A percentile compares a stretch with the other conserved stretches of the same genome.
These are phyloP conservation scores for Leucozona laternaria DNA, from an alignment of 2,888 invertebrate species.

Conservation along the genomic window DNA sequence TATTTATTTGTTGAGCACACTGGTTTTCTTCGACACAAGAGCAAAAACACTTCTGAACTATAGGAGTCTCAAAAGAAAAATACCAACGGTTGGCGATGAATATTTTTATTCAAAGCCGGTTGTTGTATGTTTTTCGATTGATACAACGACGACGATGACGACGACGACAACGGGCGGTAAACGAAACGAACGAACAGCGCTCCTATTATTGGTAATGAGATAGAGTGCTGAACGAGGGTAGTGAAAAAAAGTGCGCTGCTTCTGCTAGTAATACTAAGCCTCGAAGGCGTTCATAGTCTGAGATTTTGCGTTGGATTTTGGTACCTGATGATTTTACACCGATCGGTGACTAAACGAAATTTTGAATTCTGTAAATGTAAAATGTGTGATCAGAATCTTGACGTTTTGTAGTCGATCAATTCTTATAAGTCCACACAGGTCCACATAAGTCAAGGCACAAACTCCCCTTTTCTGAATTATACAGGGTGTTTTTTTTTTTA, in stretches of 20 bases:
- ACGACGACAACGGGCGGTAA: not conserved
- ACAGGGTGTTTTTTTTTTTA: too few relatives aligned
- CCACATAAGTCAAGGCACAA: too few relatives aligned
- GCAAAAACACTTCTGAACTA: slow-evolving; percentile 77
- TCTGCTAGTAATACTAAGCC: not conserved
- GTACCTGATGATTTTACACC: not conserved
- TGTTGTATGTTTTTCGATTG: slow-evolving; percentile 77
- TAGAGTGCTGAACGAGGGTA: slow-evolving; percentile 25
- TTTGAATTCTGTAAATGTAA: too few relatives aligned
- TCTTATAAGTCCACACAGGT: too few relatives aligned
- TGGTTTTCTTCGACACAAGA: slow-evolving; percentile 4
- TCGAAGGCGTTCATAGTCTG: not conserved
- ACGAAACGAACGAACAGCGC: not conserved
- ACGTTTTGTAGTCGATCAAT: too few relatives aligned
- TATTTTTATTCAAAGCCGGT: slow-evolving; percentile 82
- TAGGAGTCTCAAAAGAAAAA: slow-evolving; percentile 81
- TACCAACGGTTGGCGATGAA: slow-evolving; percentile 78
- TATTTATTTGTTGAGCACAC: slow-evolving; percentile 3
- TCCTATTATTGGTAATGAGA: not conserved
- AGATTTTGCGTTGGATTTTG: not conserved
- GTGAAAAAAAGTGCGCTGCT: not conserved
- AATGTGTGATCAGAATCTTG: too few relatives aligned
- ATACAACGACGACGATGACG: slow-evolving; percentile 20
- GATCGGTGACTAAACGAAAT: too few relatives aligned
- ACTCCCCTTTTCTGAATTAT: too few relatives aligned